Conservation (phyloP, 1,140 invertebrate species). For the Aethina tumida region DNA sequence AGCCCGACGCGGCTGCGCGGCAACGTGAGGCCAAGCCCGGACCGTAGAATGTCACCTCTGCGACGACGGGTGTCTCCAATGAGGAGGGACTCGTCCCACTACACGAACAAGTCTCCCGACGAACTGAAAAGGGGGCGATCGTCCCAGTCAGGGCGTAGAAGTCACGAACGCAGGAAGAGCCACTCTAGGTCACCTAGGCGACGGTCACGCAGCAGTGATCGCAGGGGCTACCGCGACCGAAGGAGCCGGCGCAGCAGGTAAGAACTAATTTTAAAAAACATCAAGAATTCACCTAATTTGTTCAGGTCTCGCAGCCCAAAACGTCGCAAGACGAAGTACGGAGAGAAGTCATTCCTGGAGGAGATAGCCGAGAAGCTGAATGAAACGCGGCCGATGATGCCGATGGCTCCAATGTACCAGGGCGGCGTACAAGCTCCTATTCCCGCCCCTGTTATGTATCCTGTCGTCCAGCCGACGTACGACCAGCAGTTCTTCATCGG, state of each 20-base stretch:
- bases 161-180: constrained; percentile 8
- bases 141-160: too few relatives aligned
- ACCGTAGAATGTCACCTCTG: too few relatives aligned
- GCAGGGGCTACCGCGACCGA: constrained; percentile 7
- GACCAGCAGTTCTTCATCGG: neutral
- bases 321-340: constrained; percentile 9
- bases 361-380: constrained; percentile 29
- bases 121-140: too few relatives aligned
- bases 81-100: too few relatives aligned
- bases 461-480: constrained; percentile 1
- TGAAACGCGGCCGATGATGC: constrained; percentile 13
- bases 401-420: neutral
- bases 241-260: constrained; percentile 9
- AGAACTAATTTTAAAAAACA: too few relatives aligned
- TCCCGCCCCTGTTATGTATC: neutral
- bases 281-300: too few relatives aligned
- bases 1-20: too few relatives aligned
- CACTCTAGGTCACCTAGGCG: neutral
- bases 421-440: neutral
- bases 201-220: constrained; percentile 6
- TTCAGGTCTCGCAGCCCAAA: constrained; percentile 10
- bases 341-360: constrained; percentile 28
- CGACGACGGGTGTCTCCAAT: too few relatives aligned
- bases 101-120: too few relatives aligned
- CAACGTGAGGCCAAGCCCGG: too few relatives aligned